Percentiles rank a stretch among this genome's conserved stretches.
Conservation (phyloP, 2,797 vertebrate genomes). For the Alosa sapidissima region DNA sequence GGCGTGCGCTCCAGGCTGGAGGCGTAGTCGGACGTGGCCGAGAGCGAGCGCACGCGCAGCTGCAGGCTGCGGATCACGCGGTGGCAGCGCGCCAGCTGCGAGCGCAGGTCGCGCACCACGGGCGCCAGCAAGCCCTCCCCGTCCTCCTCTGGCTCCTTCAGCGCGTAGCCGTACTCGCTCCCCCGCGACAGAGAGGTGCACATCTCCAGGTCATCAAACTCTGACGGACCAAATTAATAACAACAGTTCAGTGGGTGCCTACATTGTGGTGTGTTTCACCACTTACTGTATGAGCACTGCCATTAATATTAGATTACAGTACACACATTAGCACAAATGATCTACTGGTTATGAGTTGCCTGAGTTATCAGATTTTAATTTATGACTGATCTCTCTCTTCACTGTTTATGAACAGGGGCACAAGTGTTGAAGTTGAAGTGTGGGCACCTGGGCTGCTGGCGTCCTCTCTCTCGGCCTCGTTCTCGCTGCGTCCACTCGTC, state of each 20-base stretch:
- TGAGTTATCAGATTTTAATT: no score
- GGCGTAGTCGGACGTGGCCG: constrained; percentile 86
- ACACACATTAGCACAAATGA: no score
- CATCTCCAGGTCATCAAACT: constrained; percentile 86
- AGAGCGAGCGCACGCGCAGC: constrained; percentile 82
- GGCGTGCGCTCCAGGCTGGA: constrained; percentile 83
- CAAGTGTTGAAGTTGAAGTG: neutral
- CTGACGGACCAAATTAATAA: constrained; percentile 62
- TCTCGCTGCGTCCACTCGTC: constrained; percentile 94
- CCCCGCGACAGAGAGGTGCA: constrained; percentile 67
- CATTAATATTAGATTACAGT: no score
- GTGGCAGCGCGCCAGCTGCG: constrained; percentile 84
- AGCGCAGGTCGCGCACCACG: constrained; percentile 83
- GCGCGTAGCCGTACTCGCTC: constrained; percentile 56
- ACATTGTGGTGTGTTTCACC: neutral
- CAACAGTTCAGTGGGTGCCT: neutral
- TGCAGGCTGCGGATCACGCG: constrained; percentile 88
- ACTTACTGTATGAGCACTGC: no score
- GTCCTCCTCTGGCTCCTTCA: constrained; percentile 49
- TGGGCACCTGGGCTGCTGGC: constrained; percentile 89
- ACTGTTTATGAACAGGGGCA: neutral
- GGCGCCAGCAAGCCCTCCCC: constrained; percentile 67
- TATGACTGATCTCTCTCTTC: neutral
- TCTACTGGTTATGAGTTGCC: no score
- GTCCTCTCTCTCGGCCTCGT: constrained; percentile 91